Conservation (phyloP, 2,797 vertebrate species). For the Chloroceryle amazona region DNA sequence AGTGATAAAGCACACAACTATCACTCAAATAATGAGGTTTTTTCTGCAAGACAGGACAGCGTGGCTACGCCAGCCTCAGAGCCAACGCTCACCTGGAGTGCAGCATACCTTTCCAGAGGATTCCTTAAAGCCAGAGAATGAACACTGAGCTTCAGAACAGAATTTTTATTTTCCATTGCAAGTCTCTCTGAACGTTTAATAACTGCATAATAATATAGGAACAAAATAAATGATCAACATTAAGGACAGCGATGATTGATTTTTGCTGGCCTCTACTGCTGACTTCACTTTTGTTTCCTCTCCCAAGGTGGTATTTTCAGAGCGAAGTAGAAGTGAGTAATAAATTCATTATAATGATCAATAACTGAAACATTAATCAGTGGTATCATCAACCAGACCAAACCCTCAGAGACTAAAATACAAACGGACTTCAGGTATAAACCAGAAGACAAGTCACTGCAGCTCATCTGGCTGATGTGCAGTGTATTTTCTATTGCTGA, state of each 20-base stretch:
- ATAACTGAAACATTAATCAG: background rate
- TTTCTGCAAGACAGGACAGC: background rate
- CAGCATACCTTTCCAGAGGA: background rate
- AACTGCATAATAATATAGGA: background rate
- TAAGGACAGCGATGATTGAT: background rate
- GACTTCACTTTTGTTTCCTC: background rate
- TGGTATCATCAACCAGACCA: background rate
- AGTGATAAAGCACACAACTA: background rate
- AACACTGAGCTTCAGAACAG: background rate
- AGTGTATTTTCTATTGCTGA: background rate
- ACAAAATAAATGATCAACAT: background rate
- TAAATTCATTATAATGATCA: constrained; percentile 8
- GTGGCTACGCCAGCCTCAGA: background rate
- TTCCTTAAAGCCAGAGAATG: background rate
- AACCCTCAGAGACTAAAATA: constrained; percentile 26
- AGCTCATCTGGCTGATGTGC: background rate
- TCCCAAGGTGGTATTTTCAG: background rate
- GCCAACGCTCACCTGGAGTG: background rate
- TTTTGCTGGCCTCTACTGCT: background rate
- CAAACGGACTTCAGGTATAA: background rate
- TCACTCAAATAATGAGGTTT: background rate
- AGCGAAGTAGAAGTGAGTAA: background rate
- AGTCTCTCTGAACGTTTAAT: background rate
- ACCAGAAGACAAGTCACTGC: background rate
- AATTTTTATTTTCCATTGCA: background rate